phyloP scores from a whole-genome alignment of 2,113 vertebrate species.

The Elaphurus davidianus region DNA sequence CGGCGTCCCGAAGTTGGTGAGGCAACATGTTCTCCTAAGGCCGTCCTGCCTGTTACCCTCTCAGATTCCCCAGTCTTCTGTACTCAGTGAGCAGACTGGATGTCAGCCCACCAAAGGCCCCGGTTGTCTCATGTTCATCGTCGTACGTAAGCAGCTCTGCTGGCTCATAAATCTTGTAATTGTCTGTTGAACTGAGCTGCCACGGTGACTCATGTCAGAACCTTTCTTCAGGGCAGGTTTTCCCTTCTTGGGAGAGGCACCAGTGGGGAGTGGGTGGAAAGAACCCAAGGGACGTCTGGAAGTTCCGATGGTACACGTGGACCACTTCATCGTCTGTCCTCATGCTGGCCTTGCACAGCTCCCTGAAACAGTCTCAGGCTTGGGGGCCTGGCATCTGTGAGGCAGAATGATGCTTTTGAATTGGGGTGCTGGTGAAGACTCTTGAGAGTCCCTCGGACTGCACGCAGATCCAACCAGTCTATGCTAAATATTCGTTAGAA shows the following conservation, averaged over 20 bases:
- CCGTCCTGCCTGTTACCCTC: not conserved
- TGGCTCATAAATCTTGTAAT: too few species aligned
- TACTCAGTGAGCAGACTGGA: accelerated
- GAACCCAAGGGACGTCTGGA: too few species aligned
- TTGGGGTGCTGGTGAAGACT: not conserved
- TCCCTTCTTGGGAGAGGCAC: too few species aligned
- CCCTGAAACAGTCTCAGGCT: not conserved
- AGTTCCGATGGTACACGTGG: not conserved
- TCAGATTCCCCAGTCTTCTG: accelerated
- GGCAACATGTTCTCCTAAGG: accelerated
- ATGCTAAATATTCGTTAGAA: not conserved
- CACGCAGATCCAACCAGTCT: not conserved
- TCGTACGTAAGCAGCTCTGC: accelerated
- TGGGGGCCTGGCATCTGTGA: not conserved
- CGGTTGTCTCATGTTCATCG: not conserved
- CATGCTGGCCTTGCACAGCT: not conserved
- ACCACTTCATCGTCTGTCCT: too few species aligned
- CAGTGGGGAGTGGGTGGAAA: not conserved
- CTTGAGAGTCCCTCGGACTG: not conserved
- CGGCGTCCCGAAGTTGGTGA: accelerated
- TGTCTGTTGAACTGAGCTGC: not conserved
- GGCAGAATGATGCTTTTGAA: not conserved
- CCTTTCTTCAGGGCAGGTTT: not conserved
- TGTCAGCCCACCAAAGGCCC: accelerated
- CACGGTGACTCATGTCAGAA: accelerated